These are phyloP conservation scores for Isotomurus palustris DNA, from an alignment of 2,888 invertebrate genomes.

Conservation along the genomic window DNA sequence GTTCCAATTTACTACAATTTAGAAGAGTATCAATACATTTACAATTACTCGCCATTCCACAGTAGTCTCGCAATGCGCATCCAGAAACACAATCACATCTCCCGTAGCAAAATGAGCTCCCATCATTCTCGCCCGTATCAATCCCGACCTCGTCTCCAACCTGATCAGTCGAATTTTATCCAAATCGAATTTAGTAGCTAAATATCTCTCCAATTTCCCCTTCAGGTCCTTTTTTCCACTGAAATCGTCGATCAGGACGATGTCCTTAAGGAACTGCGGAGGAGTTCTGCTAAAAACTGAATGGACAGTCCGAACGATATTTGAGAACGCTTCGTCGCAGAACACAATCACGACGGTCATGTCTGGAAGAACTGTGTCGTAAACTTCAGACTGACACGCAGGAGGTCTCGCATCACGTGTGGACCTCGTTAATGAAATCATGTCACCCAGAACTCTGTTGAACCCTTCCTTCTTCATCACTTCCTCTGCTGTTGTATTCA, in stretches of 20 bases:
- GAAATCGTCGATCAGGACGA: slow-evolving; percentile 91
- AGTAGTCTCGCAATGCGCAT: slow-evolving; percentile 85
- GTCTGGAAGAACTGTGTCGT: slow-evolving; percentile 55
- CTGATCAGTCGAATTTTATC: slow-evolving; percentile 68
- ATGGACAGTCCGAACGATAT: slow-evolving; percentile 74
- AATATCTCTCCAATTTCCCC: slow-evolving; percentile 72
- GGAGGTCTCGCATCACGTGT: neutral
- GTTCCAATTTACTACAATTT: slow-evolving; percentile 47
- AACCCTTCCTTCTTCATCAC: neutral
- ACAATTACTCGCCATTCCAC: slow-evolving; percentile 62
- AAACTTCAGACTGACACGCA: neutral
- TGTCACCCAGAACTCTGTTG: neutral
- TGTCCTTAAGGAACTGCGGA: slow-evolving; percentile 71
- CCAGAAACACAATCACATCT: slow-evolving; percentile 77
- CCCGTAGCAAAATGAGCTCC: slow-evolving; percentile 80
- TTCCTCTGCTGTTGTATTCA: neutral
- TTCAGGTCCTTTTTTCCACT: slow-evolving; percentile 65
- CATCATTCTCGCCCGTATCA: slow-evolving; percentile 82
- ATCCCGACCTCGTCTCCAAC: slow-evolving; percentile 61
- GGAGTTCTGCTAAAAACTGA: slow-evolving; percentile 73
- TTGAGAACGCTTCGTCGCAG: slow-evolving; percentile 83
- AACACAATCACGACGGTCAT: slow-evolving; percentile 77
- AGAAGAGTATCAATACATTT: no score
- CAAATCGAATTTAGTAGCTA: slow-evolving; percentile 63
- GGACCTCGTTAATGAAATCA: neutral